Evolutionary conservation across 1,140 invertebrate genomes (phyloP).

Genomic region (Trypoxylus dichotomus): DNA sequence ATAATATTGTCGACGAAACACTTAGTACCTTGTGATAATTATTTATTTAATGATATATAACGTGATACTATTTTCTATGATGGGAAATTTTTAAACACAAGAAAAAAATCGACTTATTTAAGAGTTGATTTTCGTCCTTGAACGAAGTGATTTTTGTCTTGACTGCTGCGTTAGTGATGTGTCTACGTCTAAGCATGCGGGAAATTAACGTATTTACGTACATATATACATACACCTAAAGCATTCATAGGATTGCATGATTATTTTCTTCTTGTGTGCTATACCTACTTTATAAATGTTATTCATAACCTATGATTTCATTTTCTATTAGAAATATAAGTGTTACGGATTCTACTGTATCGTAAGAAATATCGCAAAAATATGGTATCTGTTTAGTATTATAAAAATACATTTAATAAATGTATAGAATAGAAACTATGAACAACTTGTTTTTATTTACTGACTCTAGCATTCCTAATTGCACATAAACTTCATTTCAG

Average conservation of each 20-base stretch:
- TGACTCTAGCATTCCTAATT: too few relatives aligned
- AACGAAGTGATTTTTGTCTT: not conserved
- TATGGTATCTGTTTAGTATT: conserved; percentile 27
- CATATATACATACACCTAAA: not conserved
- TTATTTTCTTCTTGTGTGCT: not conserved
- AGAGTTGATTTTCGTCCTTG: not conserved
- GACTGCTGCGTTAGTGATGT: not conserved
- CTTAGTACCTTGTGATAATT: conserved; percentile 25
- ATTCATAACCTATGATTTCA: not conserved
- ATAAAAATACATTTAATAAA: conserved; percentile 23
- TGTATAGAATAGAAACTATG: conserved; percentile 11
- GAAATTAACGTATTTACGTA: too few relatives aligned
- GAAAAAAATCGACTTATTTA: not conserved
- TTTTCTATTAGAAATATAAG: not conserved
- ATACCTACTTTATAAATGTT: not conserved
- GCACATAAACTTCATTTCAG: too few relatives aligned
- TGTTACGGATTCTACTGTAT: not conserved
- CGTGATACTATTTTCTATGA: conserved; percentile 18
- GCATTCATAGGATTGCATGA: not conserved
- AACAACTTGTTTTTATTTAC: not conserved
- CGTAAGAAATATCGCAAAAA: conserved; percentile 23
- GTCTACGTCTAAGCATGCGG: not conserved
- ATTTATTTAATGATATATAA: conserved; percentile 16
- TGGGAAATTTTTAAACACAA: not conserved
- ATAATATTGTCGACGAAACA: conserved; percentile 12